Evolutionary conservation across 1,140 invertebrate genomes (phyloP), one percentile per base, ranked within the genome.

Genomic region (Drosophila sproati): DNA sequence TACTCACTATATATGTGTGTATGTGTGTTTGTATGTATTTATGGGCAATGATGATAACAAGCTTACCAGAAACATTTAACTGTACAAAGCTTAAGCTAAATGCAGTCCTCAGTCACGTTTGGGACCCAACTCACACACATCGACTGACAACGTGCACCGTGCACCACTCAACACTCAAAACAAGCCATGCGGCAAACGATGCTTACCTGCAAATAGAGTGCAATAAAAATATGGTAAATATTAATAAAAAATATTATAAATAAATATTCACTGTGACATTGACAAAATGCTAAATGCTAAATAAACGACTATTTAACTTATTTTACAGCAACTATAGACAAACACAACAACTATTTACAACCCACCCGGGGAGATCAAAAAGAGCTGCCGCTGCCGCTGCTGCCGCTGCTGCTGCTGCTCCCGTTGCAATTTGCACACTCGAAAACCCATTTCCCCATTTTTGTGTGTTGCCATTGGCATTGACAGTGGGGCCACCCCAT

Each of bases 141-240:
- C 8, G 12, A 43, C 48, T 63, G 52, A 62, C 60, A 71, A 39
- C 41, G 32, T 20, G 39, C 45, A 64, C 20, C n/a, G 34, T 20
- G 20, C 20, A 20, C 20, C 20, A 20, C 20, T 20, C 20, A 20
- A 60, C 60, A 72, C 39, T 34, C 12, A 72, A 76, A 35, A 48
- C 47, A 52, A 55, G 32, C 29, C 45, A 64, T 47, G 54, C 50
- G 29, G 59, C 57, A 60, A 52, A 60, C 28, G 60, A 82, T 73
- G 83, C 83, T 88, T 88, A 88, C 83, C 83, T 88, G 77, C 12
- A 88, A 88, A 34, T 52, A 78, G 52, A 78, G n/a, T 37, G 37
- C 45, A 57, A 68, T 3, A 48, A 45, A 54, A 62, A 76, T 68
- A 64, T 50, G 43, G 37, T 37, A 54, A 39, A 68, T 66, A 70